Evolutionary conservation across 2,797 vertebrate genomes (phyloP).

Genomic region (Acomys russatus): DNA sequence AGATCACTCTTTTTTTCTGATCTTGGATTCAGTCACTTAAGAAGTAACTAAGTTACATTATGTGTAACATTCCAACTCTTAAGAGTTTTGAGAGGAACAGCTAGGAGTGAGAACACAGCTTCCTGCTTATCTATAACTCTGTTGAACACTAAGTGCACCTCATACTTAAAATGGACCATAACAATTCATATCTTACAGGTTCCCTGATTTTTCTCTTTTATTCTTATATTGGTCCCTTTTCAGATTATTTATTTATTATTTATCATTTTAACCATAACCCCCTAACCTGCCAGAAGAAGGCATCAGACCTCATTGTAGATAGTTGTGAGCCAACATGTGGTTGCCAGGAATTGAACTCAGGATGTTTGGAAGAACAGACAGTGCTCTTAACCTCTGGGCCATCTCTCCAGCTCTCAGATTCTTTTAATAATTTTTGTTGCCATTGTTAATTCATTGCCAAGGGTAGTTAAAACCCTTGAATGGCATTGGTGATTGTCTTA

Average conservation of each 20-base stretch:
- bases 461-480: no score
- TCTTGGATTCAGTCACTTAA: neutral
- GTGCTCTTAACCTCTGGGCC: no score
- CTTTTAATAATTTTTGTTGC: neutral
- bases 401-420: neutral
- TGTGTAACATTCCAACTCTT: neutral
- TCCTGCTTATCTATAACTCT: neutral
- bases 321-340: no score
- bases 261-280: no score
- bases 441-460: neutral
- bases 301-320: no score
- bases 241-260: no score
- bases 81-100: neutral
- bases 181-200: neutral
- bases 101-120: no score
- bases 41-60: neutral
- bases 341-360: no score
- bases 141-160: neutral
- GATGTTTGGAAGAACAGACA: no score
- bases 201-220: neutral
- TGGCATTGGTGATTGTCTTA: neutral
- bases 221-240: neutral
- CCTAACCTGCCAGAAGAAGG: no score
- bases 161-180: neutral
- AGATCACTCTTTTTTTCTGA: neutral